These are phyloP conservation scores for Lycophotia porphyrea DNA, from an alignment of 2,888 invertebrate genomes.

Conservation along the genomic window DNA sequence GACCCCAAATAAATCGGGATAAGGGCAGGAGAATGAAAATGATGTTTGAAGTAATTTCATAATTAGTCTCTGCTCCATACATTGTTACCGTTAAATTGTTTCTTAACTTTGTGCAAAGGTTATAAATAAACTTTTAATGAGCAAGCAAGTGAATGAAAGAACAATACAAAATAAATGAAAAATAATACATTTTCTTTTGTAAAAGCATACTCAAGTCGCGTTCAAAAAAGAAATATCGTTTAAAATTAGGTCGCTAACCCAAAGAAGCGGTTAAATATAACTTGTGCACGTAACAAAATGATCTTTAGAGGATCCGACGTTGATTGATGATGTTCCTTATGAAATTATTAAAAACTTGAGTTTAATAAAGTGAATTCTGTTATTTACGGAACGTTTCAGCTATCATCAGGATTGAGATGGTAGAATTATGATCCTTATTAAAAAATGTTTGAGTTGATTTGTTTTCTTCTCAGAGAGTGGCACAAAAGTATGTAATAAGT, in stretches of 20 bases:
- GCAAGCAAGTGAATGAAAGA: not conserved
- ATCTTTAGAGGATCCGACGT: conserved; percentile 62
- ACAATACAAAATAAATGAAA: conserved; percentile 4
- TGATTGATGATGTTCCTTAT: conserved; percentile 71
- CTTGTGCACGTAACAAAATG: conserved; percentile 60
- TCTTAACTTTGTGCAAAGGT: not conserved
- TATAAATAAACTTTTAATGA: not conserved
- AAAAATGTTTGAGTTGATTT: not conserved
- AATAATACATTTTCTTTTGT: not conserved
- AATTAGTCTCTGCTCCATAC: not conserved
- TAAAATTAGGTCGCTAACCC: conserved; percentile 52
- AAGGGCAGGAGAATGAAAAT: not conserved
- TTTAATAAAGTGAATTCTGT: conserved; percentile 44
- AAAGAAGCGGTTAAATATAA: conserved; percentile 64
- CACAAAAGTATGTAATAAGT: too few relatives aligned
- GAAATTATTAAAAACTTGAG: conserved; percentile 62
- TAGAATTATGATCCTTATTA: conserved; percentile 13
- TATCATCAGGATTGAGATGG: conserved; percentile 22
- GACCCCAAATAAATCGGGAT: not conserved
- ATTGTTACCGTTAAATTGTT: not conserved
- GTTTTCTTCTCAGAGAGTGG: not conserved
- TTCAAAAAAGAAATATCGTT: conserved; percentile 32
- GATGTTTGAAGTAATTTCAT: not conserved
- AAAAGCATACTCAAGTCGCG: not conserved
- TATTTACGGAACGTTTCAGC: conserved; percentile 33